phyloP scores from a whole-genome alignment of 2,797 vertebrate genomes.

The Luscinia luscinia region DNA sequence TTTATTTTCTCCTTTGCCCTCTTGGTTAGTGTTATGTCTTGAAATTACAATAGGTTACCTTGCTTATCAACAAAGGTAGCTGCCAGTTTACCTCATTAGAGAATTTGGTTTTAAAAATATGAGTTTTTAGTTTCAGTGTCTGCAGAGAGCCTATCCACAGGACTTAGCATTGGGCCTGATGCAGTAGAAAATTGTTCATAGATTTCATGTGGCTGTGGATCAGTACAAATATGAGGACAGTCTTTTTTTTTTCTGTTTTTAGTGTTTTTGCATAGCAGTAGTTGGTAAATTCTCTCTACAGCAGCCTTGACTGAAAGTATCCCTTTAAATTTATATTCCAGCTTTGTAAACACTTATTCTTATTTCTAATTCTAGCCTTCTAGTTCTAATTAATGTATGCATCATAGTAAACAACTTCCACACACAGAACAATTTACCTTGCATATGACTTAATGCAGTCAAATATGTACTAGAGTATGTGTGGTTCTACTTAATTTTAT shows the following conservation, averaged over 20 bases:
- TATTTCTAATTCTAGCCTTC: not conserved
- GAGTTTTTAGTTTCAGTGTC: not conserved
- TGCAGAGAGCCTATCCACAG: not conserved
- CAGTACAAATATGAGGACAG: not conserved
- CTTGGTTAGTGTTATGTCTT: not conserved
- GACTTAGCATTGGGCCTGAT: not conserved
- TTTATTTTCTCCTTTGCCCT: not conserved
- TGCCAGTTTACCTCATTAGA: not conserved
- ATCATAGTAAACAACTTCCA: not conserved
- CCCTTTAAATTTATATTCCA: not conserved
- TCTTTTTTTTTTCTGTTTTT: not conserved
- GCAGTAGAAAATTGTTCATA: not conserved
- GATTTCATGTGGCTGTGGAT: not conserved
- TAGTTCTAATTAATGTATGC: not conserved
- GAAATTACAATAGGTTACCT: not conserved
- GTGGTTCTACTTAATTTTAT: not conserved
- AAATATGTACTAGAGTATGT: not conserved
- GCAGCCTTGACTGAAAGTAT: not conserved
- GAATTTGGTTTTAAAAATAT: not conserved
- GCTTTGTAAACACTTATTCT: not conserved
- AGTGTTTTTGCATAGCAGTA: not conserved
- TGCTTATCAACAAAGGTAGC: not conserved
- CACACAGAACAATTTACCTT: not conserved
- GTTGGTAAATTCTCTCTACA: not conserved
- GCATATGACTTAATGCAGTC: not conserved